A percentile compares a stretch with the other conserved stretches of the same genome.
phyloP scores from a whole-genome alignment of 2,113 vertebrate species.

The Kryptolebias marmoratus region DNA sequence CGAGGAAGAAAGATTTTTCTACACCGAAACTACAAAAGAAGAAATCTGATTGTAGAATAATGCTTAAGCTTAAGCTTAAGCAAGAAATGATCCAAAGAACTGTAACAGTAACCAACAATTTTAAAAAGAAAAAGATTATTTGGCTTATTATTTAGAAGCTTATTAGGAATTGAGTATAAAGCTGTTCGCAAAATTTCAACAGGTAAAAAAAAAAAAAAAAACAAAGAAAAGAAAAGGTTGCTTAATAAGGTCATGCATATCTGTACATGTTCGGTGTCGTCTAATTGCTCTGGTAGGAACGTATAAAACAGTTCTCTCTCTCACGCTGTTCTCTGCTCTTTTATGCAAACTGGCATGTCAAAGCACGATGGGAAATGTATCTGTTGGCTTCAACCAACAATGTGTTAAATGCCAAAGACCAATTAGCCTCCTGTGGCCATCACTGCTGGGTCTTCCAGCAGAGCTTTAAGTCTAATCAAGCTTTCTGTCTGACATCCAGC shows the following conservation, averaged over 20 bases:
- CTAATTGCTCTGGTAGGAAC: slow-evolving; percentile 16
- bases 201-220: not conserved
- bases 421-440: slow-evolving; percentile 72
- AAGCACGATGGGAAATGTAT: slow-evolving; percentile 47
- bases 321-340: slow-evolving; percentile 52
- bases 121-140: no score
- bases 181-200: not conserved
- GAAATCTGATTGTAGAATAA: no score
- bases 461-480: slow-evolving; percentile 72
- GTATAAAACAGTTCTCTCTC: slow-evolving; percentile 13
- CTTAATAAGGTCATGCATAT: slow-evolving; percentile 5
- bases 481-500: slow-evolving; percentile 50
- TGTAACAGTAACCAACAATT: no score
- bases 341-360: slow-evolving; percentile 43
- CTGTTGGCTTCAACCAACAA: slow-evolving; percentile 48
- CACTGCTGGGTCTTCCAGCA: slow-evolving; percentile 54
- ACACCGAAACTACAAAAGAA: no score
- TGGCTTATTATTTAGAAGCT: no score
- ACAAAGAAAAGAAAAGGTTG: not conserved
- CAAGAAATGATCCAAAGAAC: no score
- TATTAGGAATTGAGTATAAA: no score
- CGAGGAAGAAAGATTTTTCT: no score
- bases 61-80: no score
- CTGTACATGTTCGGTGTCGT: not conserved
- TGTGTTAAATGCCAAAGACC: slow-evolving; percentile 74